These are phyloP conservation scores for Pristionchus mayeri DNA, from an alignment of 2,888 invertebrate genomes.

Conservation along the genomic window DNA sequence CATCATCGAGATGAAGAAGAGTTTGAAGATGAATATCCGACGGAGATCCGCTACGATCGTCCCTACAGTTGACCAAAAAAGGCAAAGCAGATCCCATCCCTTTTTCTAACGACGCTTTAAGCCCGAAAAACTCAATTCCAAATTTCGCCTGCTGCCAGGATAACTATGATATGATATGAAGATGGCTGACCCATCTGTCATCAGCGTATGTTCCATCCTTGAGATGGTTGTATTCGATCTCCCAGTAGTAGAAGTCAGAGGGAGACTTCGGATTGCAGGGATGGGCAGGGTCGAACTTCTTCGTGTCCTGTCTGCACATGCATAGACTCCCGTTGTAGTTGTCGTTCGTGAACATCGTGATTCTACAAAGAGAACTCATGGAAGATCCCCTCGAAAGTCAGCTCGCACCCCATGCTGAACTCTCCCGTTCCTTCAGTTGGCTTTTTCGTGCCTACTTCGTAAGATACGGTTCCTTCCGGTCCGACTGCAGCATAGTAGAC, in stretches of 20 bases:
- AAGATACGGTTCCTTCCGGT: constrained; percentile 11
- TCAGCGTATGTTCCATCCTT: constrained; percentile 28
- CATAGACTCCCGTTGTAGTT: constrained; percentile 62
- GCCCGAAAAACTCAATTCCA: no score
- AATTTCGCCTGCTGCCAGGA: no score
- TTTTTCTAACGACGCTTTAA: no score
- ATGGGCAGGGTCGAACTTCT: constrained; percentile 14
- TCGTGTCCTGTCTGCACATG: constrained; percentile 60
- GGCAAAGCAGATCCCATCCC: no score
- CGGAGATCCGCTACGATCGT: no score
- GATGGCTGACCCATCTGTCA: constrained; percentile 36
- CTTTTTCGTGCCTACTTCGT: constrained; percentile 52
- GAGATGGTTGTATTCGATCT: constrained; percentile 56
- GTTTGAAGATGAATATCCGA: no score
- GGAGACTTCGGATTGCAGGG: constrained; percentile 67
- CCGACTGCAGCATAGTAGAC: constrained; percentile 50
- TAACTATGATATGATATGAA: no score
- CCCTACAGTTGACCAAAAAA: no score
- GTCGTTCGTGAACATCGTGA: constrained; percentile 59
- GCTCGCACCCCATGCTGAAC: constrained; percentile 62
- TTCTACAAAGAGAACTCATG: constrained; percentile 46
- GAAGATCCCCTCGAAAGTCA: no score
- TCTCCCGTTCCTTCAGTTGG: constrained; percentile 71
- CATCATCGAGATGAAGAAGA: no score
- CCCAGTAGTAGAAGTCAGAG: constrained; percentile 71